These are phyloP conservation scores for Nowickia ferox DNA, from an alignment of 2,888 invertebrate species.

Conservation along the genomic window DNA sequence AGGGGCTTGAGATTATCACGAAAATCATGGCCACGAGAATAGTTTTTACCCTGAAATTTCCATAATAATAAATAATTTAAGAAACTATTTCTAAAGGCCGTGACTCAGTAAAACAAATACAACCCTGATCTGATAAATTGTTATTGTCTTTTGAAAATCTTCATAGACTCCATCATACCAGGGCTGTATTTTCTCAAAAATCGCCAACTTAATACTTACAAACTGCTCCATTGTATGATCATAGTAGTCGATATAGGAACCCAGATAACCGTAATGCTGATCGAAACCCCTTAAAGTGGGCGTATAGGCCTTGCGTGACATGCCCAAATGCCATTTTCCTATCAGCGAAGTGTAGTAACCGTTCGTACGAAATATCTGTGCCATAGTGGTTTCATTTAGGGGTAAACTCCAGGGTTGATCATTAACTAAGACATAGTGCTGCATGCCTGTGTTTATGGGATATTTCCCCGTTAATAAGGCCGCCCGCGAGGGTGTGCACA, in stretches of 20 bases:
- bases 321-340: slow-evolving; percentile 97
- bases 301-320: slow-evolving; percentile 85
- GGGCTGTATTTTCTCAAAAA: background rate
- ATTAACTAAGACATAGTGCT: slow-evolving; percentile 87
- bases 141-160: too few relatives aligned
- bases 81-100: too few relatives aligned
- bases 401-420: slow-evolving; percentile 90
- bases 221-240: slow-evolving; percentile 85
- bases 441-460: slow-evolving; percentile 92
- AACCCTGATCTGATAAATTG: too few relatives aligned
- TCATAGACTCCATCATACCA: too few relatives aligned
- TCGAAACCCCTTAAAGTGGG: slow-evolving; percentile 91
- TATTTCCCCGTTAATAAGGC: slow-evolving; percentile 94
- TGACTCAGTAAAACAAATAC: too few relatives aligned
- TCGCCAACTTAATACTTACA: slow-evolving; percentile 76
- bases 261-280: slow-evolving; percentile 92
- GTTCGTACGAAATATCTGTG: slow-evolving; percentile 87
- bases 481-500: slow-evolving; percentile 93
- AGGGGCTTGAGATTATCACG: slow-evolving; percentile 84
- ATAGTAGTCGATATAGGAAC: slow-evolving; percentile 92
- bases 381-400: slow-evolving; percentile 87
- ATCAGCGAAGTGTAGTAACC: slow-evolving; percentile 92
- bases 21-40: slow-evolving; percentile 84
- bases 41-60: slow-evolving; percentile 71
- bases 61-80: background rate